These are phyloP conservation scores for Pachliopta kotzebuea DNA, from an alignment of 2,888 invertebrate species.

Conservation along the genomic window DNA sequence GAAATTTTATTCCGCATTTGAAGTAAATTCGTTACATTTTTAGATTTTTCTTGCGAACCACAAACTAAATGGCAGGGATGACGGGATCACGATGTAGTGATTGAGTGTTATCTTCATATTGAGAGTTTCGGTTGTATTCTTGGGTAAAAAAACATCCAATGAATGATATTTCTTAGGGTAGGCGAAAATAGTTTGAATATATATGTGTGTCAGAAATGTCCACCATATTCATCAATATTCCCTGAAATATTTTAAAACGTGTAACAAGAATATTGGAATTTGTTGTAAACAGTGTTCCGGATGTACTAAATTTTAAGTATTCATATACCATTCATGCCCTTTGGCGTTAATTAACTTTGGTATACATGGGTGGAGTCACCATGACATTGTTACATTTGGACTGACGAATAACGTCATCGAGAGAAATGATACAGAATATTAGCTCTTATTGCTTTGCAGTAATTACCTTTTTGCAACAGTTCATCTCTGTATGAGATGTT, in stretches of 20 bases:
- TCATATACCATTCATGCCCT: constrained; percentile 15
- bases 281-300: no score
- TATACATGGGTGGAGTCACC: constrained; percentile 40
- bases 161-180: neutral
- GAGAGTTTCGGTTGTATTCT: neutral
- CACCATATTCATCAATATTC: neutral
- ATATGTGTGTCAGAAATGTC: neutral
- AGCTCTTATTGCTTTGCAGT: neutral
- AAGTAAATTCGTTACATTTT: neutral
- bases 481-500: constrained; percentile 24
- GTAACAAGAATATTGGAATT: no score
- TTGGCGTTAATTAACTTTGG: constrained; percentile 24
- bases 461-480: neutral
- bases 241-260: no score
- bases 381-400: constrained; percentile 49
- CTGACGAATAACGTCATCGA: constrained; percentile 25
- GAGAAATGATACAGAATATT: neutral
- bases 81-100: neutral
- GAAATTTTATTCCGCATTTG: neutral
- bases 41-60: neutral
- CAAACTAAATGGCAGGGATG: neutral
- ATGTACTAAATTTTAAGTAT: neutral
- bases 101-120: neutral
- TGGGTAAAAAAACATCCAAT: neutral
- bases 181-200: neutral